phyloP scores from a whole-genome alignment of 2,888 invertebrate species.

The Sesia apiformis region DNA sequence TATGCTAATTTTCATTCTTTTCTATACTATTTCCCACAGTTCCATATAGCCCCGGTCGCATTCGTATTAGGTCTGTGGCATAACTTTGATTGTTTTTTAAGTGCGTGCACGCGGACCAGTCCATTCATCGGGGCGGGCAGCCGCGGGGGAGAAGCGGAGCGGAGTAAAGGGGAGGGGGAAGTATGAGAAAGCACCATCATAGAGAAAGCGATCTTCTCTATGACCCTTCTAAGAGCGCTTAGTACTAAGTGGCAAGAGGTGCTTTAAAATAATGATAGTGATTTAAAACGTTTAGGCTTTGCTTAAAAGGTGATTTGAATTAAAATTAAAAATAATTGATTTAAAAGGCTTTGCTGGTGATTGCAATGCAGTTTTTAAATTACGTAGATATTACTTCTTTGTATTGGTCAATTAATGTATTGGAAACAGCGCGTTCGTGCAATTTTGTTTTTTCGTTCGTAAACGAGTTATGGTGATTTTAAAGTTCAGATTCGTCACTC shows the following conservation, averaged over 20 bases:
- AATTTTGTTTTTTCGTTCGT: too few species aligned
- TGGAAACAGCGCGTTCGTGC: too few species aligned
- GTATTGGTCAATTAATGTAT: too few species aligned
- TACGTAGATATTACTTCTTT: too few species aligned
- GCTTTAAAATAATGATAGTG: neutral
- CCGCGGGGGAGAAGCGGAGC: neutral
- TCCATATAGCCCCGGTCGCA: conserved; percentile 26
- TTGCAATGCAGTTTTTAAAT: too few species aligned
- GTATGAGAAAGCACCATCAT: conserved; percentile 5
- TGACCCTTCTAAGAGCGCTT: conserved; percentile 18
- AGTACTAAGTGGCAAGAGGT: neutral
- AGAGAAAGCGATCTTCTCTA: conserved; percentile 16
- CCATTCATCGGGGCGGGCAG: conserved; percentile 1
- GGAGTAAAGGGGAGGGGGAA: conserved; percentile 24
- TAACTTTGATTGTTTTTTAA: conserved; percentile 69
- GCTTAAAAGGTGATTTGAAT: too few species aligned
- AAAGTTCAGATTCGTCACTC: neutral
- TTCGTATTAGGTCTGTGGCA: conserved; percentile 27
- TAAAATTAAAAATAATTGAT: too few species aligned
- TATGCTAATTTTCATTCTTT: too few species aligned
- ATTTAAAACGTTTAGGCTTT: too few species aligned
- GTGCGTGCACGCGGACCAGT: conserved; percentile 34
- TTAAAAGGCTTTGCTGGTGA: too few species aligned
- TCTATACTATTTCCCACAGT: neutral
- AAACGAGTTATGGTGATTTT: neutral